These are phyloP conservation scores for Dysmachus trigonus DNA, from an alignment of 2,888 invertebrate species.

Conservation along the genomic window DNA sequence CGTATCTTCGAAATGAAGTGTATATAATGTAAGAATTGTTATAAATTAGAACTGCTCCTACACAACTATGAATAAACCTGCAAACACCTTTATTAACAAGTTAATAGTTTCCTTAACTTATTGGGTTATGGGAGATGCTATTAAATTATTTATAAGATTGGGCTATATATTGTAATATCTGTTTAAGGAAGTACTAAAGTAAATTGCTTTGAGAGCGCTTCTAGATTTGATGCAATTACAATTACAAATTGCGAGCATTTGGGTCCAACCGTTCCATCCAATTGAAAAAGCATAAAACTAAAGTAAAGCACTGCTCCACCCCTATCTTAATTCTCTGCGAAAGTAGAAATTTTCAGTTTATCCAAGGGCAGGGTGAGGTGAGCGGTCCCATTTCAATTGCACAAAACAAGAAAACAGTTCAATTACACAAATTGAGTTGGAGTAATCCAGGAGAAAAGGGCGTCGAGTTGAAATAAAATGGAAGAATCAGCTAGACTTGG, in stretches of 20 bases:
- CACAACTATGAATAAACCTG: too few species aligned
- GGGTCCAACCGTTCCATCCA: neutral
- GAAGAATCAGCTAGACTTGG: neutral
- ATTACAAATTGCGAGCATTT: neutral
- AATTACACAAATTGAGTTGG: conserved; percentile 45
- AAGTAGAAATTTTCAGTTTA: neutral
- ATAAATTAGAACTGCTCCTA: too few species aligned
- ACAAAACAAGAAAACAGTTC: conserved; percentile 39
- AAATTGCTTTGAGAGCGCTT: neutral
- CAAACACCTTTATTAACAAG: too few species aligned
- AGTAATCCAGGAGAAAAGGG: conserved; percentile 27
- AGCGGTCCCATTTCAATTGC: conserved; percentile 26
- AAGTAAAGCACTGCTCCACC: neutral
- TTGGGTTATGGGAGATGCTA: too few species aligned
- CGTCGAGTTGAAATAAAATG: neutral
- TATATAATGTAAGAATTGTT: too few species aligned
- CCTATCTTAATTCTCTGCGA: neutral
- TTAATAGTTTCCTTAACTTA: neutral
- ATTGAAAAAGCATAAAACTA: neutral
- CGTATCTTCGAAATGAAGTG: too few species aligned
- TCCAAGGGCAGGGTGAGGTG: neutral
- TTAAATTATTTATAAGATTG: too few species aligned
- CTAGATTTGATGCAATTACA: neutral
- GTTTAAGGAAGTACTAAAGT: neutral
- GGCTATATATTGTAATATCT: neutral